Conservation (phyloP, 2,113 vertebrate genomes). For the Salvelinus sp. region DNA sequence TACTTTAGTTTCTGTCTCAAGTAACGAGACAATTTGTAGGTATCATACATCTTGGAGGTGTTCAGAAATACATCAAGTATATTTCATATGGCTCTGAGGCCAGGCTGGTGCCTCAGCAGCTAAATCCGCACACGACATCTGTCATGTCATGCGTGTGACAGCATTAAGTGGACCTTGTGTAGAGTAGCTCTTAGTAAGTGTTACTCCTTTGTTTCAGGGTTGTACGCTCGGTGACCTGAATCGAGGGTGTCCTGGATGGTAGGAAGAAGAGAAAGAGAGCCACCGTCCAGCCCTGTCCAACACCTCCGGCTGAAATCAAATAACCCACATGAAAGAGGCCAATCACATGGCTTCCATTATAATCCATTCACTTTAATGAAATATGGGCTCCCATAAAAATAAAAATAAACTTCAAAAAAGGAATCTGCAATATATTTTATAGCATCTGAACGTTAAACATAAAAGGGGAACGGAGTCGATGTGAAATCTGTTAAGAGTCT, state of each 20-base stretch:
- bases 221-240: conserved; percentile 63
- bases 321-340: conserved; percentile 13
- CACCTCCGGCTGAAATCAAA: conserved; percentile 3
- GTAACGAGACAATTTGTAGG: too few relatives aligned
- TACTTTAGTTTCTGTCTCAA: too few relatives aligned
- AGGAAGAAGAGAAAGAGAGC: conserved; percentile 24
- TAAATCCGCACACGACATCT: conserved; percentile 24
- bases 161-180: conserved; percentile 45
- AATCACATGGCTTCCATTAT: conserved; percentile 33
- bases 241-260: conserved; percentile 38
- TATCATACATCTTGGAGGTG: too few relatives aligned
- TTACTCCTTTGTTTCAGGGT: conserved; percentile 51
- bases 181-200: conserved; percentile 59
- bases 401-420: neutral
- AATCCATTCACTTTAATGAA: conserved; percentile 7
- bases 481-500: conserved; percentile 26
- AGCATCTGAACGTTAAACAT: conserved; percentile 33
- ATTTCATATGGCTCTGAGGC: too few relatives aligned
- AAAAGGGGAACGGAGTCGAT: conserved; percentile 4
- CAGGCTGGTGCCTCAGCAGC: conserved; percentile 18
- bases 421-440: conserved; percentile 5
- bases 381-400: conserved; percentile 12
- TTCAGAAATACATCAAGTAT: too few relatives aligned
- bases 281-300: conserved; percentile 17
- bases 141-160: conserved; percentile 63